Base-by-base conservation (phyloP, 1,140 invertebrate genomes). In the Cydia splendana region DNA sequence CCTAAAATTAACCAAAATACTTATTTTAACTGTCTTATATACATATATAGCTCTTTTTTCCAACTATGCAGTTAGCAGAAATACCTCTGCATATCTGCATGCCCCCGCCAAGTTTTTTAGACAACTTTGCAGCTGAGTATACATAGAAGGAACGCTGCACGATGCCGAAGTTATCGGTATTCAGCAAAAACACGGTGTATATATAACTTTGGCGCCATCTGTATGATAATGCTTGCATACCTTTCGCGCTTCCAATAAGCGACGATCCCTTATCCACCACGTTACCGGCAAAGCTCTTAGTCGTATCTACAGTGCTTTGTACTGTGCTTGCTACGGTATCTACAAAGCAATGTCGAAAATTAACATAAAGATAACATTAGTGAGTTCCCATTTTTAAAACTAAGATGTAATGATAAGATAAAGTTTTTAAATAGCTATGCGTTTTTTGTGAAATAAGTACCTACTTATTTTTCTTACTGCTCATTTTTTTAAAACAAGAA, bases 271-370 rank as follows among this genome's bases (percentile, higher is more conserved):
- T 74, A 42, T 77, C 76, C 2, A 67, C 71, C n/a, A 67, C 76
- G 57, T 18, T 65, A 48, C 73, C 73, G 57, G 76, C 71, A 15
- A 65, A 71, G 74, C 20, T 67, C 34, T 75, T 81, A 45, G 80
- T 79, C 0, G 78, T 81, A 67, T 81, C 80, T 76, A 79, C 71
- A 57, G 80, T 81, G 57, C 74, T 77, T 24, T 78, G 57, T 75
- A 78, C 65, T 38, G 79, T 80, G 75, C 75, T 76, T 71, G 80
- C 75, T 77, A 81, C 78, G 30, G 80, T 81, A 76, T 81, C 80
- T 81, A 79, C 34, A 77, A 77, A 73, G 38, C 4, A 18, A 38
- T n/a, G 67, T 18, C 18, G 2, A 18, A 71, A 42, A 71, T 45
- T 24, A 62, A 62, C 57, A 24, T 62, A 62, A 62, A 12, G 6